Conservation (phyloP, 2,113 vertebrate genomes). For the Bagarius yarrelli region DNA sequence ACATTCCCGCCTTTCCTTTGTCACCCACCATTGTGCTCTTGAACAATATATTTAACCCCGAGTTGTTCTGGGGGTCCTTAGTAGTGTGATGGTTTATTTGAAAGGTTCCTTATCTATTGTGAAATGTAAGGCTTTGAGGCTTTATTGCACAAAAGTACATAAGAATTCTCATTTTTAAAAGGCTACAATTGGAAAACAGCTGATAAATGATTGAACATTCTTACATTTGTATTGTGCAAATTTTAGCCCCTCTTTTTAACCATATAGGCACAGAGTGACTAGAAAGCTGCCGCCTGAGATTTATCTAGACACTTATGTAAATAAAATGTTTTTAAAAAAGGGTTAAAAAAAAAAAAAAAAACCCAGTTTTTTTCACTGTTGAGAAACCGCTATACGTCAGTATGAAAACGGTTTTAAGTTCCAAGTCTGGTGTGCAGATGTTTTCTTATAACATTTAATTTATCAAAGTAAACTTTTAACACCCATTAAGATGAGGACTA, state of each 20-base stretch:
- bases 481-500: background rate
- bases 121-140: constrained; percentile 11
- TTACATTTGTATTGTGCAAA: constrained; percentile 12
- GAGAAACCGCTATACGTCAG: background rate
- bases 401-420: background rate
- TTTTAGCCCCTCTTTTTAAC: background rate
- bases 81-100: constrained; percentile 11
- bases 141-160: constrained; percentile 2
- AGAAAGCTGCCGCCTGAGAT: background rate
- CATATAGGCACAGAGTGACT: background rate
- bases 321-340: background rate
- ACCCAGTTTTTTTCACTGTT: background rate
- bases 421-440: background rate
- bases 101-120: constrained; percentile 12
- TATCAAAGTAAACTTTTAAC: background rate
- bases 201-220: background rate
- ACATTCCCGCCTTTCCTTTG: background rate
- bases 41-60: constrained; percentile 21
- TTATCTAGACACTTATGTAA: background rate
- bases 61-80: constrained; percentile 4
- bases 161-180: background rate
- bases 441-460: background rate
- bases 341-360: too few relatives aligned
- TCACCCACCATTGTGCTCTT: constrained; percentile 24
- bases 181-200: constrained; percentile 1